Conservation (phyloP, 2,113 vertebrate genomes). For the Cebidichthys violaceus region DNA sequence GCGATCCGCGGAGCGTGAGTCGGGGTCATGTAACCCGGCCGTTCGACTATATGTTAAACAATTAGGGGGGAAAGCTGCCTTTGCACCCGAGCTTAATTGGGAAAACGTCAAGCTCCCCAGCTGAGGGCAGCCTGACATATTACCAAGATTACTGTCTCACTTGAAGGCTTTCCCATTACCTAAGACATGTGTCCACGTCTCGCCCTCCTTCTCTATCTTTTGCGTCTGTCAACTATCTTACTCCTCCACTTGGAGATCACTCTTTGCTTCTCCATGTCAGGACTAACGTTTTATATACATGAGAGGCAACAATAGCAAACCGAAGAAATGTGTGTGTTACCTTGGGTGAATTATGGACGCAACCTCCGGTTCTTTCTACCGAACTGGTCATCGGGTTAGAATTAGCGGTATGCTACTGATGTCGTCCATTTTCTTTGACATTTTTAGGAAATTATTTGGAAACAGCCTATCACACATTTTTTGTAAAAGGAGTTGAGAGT, state of each 20-base stretch:
- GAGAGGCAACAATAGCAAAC: constrained; percentile 15
- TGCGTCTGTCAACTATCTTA: constrained; percentile 30
- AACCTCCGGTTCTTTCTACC: not conserved
- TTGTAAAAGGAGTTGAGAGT: not conserved
- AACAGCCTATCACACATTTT: not conserved
- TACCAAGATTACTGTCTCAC: constrained; percentile 73
- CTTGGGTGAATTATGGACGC: not conserved
- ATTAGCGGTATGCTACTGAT: too few relatives aligned
- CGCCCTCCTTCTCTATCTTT: constrained; percentile 26
- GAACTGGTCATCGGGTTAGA: not conserved
- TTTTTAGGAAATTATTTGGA: not conserved
- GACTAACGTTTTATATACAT: constrained; percentile 23
- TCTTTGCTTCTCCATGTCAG: constrained; percentile 22
- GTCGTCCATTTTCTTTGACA: not conserved
- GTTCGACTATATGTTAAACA: constrained; percentile 67
- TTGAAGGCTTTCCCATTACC: constrained; percentile 71
- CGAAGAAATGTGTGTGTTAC: not conserved
- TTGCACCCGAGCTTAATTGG: constrained; percentile 69
- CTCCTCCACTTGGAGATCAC: constrained; percentile 30
- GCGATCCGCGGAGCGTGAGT: constrained; percentile 44
- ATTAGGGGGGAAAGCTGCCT: constrained; percentile 64
- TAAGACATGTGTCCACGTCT: constrained; percentile 48
- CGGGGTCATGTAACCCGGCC: constrained; percentile 37
- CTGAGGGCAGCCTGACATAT: constrained; percentile 69
- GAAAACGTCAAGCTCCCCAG: constrained; percentile 63